Conservation (phyloP, 2,888 invertebrate genomes). For the Erebia ligea region DNA sequence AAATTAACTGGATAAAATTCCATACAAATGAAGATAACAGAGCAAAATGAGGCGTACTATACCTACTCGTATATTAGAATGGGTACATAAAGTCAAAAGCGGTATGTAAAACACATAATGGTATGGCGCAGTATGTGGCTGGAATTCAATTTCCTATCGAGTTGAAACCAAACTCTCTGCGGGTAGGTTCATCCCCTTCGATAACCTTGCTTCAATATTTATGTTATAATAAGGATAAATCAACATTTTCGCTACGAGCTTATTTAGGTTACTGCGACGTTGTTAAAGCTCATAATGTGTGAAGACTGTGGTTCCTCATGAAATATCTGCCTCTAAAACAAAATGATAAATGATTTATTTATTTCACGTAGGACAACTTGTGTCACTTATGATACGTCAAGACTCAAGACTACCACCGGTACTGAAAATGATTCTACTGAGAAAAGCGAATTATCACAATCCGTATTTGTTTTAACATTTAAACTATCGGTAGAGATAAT, state of each 20-base stretch:
- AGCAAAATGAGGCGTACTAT: background rate
- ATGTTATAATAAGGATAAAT: constrained; percentile 20
- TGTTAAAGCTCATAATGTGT: background rate
- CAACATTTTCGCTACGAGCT: constrained; percentile 22
- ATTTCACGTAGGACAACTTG: too few relatives aligned
- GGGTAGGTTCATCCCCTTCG: constrained; percentile 43
- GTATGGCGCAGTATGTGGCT: constrained; percentile 50
- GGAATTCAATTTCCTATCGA: constrained; percentile 59
- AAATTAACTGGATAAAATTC: background rate
- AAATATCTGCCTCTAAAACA: background rate
- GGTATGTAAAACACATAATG: constrained; percentile 48
- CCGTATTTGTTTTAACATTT: too few relatives aligned
- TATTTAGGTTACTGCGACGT: constrained; percentile 6
- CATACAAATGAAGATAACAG: constrained; percentile 11
- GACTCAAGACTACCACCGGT: too few relatives aligned
- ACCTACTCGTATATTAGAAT: background rate
- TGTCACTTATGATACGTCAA: too few relatives aligned
- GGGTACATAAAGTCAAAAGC: constrained; percentile 44
- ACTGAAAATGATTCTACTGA: too few relatives aligned
- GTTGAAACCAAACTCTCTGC: constrained; percentile 52
- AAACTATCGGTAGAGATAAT: too few relatives aligned
- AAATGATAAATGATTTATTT: background rate
- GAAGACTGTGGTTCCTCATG: background rate
- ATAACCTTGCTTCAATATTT: constrained; percentile 40
- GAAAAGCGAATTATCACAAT: background rate